Base-by-base conservation (phyloP, 2,888 invertebrate species). In the Kryphioiulus occultus region DNA sequence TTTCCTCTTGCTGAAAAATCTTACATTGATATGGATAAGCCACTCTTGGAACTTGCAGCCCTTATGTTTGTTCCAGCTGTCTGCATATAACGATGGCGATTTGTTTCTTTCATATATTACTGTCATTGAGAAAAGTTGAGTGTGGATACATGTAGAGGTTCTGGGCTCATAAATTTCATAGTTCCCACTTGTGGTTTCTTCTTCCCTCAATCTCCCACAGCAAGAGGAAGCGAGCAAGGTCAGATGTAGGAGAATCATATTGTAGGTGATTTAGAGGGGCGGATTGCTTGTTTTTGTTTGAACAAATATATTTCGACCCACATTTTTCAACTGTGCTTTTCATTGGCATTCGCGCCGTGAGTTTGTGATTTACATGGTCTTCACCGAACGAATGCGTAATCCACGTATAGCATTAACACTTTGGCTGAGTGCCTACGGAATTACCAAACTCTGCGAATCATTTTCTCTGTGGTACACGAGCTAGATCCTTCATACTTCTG, bases 171-270 rank as follows among this genome's bases (percentile, higher is more conserved):
- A 78, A 78, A 30, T 78, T 30, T 78, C 15, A 78, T 78, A 32
- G 26, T 9, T 26, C 4, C 78, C 78, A 78, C 78, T 78, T 17
- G 78, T 78, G 78, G 78, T 78, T 78, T 78, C 78, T 78, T 78
- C 30, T 44, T 35, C 35, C 84, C 84, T 19, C 83, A 0, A 7
- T 44, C 85, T 42, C 85, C 85, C 85, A 85, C 85, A 39, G 22
- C 26, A 85, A 85, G 85, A 85, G 85, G 85, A 85, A 85, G 44
- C 42, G 85, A 85, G 42, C 85, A 85, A 85, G 85, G 85, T 39
- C 85, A 85, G 85, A 22, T 42, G 85, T 85, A 44, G 85, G 85
- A 85, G 42, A 85, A 22, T 42, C 26, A 22, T 42, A 42, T 85
- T 39, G 39, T 42, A 44, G 85, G 39, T 85, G 44, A 85, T 39